Base-by-base conservation (phyloP, 2,888 invertebrate species). In the Chrysopilus asiliformis region DNA sequence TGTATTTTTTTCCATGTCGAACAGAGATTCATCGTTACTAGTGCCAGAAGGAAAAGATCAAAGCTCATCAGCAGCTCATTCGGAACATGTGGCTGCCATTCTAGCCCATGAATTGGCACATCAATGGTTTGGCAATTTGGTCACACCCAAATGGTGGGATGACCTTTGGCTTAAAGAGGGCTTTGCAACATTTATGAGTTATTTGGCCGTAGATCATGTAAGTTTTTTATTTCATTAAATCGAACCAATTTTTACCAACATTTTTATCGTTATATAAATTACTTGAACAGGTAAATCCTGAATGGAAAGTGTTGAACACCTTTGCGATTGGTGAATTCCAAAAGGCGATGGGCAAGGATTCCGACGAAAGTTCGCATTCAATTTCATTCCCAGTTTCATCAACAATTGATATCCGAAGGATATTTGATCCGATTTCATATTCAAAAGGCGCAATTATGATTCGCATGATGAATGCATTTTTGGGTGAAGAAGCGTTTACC, bases 111-210 rank as follows among this genome's bases (percentile, higher is more conserved):
- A 89, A 57, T 57, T 84, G 34, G 74, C 80, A 2, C 87, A 89
- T 55, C 79, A 78, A 68, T 84, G 84, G 83, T 81, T 84, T 47
- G 84, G 84, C 5, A 79, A 83, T 52, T 63, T 78, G 13, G 75
- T 83, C 13, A 80, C 82, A 1, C 74, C 76, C 38, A 70, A 73
- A 22, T 80, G 80, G 80, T 83, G 82, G 82, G 69, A 73, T 40
- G 74, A 72, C 47, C 65, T 77, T 2, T 82, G 80, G 79, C 60
- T 82, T 9, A 70, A 70, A 48, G 70, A 70, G 48, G 70, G 70
- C 4, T 69, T 70, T 36, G 66, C 70, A 14, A 65, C 66, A 3
- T 70, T 67, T 43, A 66, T 68, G 48, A 67, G 66, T 39, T 64
- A 65, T 29, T 49, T 62, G 36, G 64, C 64, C 2, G 45, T 66